Percentiles rank a stretch among this genome's conserved stretches.
Conservation (phyloP, 2,113 vertebrate genomes). For the Ochotona curzoniae region DNA sequence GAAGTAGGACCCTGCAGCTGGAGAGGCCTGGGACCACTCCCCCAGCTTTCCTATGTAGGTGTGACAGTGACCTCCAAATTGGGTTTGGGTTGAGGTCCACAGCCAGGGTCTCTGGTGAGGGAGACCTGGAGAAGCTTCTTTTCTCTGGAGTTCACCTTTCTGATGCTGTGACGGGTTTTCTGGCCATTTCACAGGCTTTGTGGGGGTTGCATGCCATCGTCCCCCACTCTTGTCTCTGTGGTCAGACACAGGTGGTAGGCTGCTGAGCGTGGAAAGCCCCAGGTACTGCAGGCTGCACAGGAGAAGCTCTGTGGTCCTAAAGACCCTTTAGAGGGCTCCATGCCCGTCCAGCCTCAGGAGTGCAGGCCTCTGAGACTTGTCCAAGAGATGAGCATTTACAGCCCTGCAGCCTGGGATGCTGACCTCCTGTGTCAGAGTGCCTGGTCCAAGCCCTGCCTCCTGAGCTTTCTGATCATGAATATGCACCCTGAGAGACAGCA, state of each 20-base stretch:
- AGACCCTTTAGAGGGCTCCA: not conserved
- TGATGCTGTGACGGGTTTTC: not conserved
- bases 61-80: not conserved
- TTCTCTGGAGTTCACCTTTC: not conserved
- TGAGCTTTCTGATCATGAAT: too few species aligned
- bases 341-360: not conserved
- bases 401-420: too few species aligned
- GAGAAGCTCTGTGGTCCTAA: fast-evolving
- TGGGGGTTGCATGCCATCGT: not conserved
- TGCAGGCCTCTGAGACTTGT: too few species aligned
- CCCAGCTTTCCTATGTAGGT: fast-evolving
- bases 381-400: too few species aligned
- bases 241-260: not conserved
- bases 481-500: too few species aligned
- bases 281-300: fast-evolving
- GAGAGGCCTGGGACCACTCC: fast-evolving
- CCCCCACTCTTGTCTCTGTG: not conserved
- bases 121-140: not conserved
- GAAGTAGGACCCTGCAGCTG: not conserved
- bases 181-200: not conserved
- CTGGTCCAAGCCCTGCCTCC: too few species aligned
- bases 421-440: too few species aligned
- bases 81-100: not conserved
- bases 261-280: not conserved
- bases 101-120: not conserved